Base-by-base conservation (phyloP, 2,888 invertebrate genomes). In the Troides oblongomaculatus region DNA sequence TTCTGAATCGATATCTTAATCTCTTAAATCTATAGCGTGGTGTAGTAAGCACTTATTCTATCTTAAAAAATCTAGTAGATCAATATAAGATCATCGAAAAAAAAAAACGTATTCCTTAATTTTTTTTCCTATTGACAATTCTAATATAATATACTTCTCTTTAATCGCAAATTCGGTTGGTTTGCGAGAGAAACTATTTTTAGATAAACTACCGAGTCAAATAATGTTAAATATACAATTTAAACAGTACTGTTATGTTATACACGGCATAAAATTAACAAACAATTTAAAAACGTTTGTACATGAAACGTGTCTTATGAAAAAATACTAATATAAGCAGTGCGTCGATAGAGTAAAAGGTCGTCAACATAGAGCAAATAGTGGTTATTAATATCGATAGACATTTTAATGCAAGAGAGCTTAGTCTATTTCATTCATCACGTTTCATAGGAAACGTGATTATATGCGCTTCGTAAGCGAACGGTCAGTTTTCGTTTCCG, bases 391-490 rank as follows among this genome's bases (percentile, higher is more conserved):
- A 30, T 60, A 60, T 36, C n/a, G 43, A 66, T 66, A 66, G 53
- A 61, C 50, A 66, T 60, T 66, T 36, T 61, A 56, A 66, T 61
- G 60, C 25, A 30, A 30, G 66, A 46, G 6, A 36, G 61, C 61
- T 63, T 57, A 30, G 58, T 63, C 17, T 62, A 67, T 68, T 68
- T 46, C 62, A 58, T 68, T 63, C 58, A 56, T 58, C 68, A 63
- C 62, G 58, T 67, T 62, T 62, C 58, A 50, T 68, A 57, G 68
- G 50, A 68, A 63, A 46, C 57, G 58, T 62, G 68, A 60, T 65
- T 58, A 43, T 66, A n/a, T 63, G 21, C 60, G 50, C 36, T 12
- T 43, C 36, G 7, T 25, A 61, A 30, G 39, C 61, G 39, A 59
- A 30, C 36, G 50, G 30, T 46, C 50, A 30, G 50, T n/a, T 50